A percentile compares a stretch with the other conserved stretches of the same genome.
Evolutionary conservation across 1,140 invertebrate species (phyloP).

Genomic region (Drosophila orena): DNA sequence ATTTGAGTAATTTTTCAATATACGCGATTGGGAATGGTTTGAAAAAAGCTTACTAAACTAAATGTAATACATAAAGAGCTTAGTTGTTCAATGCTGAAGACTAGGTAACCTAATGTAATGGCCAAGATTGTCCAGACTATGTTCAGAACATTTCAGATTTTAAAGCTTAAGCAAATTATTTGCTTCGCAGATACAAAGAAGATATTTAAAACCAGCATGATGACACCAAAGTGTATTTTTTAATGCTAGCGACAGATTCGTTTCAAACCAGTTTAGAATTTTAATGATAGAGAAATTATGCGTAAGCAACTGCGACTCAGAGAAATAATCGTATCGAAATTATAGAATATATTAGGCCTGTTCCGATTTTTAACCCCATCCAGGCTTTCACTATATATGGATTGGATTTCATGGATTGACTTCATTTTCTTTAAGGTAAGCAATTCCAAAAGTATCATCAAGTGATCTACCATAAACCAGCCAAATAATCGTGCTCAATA

Average conservation of each 20-base stretch:
- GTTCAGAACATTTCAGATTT: not conserved
- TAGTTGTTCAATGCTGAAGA: too few relatives aligned
- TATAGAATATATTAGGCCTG: not conserved
- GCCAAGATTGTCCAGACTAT: too few relatives aligned
- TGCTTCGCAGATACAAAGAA: not conserved
- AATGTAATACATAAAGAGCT: not conserved
- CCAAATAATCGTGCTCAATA: not conserved
- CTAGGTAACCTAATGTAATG: too few relatives aligned
- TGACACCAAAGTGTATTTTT: slow-evolving; percentile 6
- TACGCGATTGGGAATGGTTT: not conserved
- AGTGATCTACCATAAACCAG: not conserved
- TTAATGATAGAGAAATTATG: not conserved
- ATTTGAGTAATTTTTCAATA: slow-evolving; percentile 3
- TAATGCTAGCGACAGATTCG: not conserved
- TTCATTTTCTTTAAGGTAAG: too few relatives aligned
- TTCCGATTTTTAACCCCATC: not conserved
- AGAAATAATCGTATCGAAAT: not conserved
- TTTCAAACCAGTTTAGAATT: slow-evolving; percentile 4
- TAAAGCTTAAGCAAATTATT: not conserved
- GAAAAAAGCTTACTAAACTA: not conserved
- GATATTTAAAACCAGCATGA: not conserved
- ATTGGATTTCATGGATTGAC: too few relatives aligned
- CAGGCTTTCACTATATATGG: not conserved
- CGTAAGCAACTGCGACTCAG: not conserved
- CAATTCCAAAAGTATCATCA: too few relatives aligned